Conservation (phyloP, 2,888 invertebrate species). For the Oxycera nigricornis region DNA sequence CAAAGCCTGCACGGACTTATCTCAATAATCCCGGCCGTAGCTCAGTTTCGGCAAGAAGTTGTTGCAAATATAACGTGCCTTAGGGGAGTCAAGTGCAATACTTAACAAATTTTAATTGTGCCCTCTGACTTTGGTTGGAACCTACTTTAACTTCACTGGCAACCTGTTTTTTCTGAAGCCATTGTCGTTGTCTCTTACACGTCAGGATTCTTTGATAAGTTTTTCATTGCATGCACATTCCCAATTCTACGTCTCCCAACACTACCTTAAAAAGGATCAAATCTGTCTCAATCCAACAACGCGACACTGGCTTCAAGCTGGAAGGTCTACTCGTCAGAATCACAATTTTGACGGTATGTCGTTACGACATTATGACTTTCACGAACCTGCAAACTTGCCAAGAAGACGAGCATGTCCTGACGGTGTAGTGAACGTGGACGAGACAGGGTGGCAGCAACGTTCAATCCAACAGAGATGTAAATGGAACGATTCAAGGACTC, state of each 20-base stretch:
- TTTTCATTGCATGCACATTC: background rate
- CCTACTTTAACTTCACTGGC: slow-evolving; percentile 23
- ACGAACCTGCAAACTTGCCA: too few species aligned
- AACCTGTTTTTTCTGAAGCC: slow-evolving; percentile 7
- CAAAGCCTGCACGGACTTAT: background rate
- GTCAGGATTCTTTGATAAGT: background rate
- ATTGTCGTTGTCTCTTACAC: background rate
- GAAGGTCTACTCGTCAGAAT: slow-evolving; percentile 26
- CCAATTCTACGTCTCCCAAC: background rate
- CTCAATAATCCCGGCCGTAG: background rate
- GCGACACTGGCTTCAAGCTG: slow-evolving; percentile 24
- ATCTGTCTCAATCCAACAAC: background rate
- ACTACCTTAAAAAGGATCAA: background rate
- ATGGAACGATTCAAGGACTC: slow-evolving; percentile 14
- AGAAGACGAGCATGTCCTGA: too few species aligned
- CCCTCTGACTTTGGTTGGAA: slow-evolving; percentile 38
- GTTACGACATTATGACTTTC: slow-evolving; percentile 34
- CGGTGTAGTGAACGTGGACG: background rate
- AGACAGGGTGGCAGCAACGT: background rate
- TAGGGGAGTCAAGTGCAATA: slow-evolving; percentile 29
- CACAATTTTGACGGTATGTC: slow-evolving; percentile 38
- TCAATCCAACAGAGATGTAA: slow-evolving; percentile 10
- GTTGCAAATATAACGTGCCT: background rate
- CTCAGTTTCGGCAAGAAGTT: background rate
- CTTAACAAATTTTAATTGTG: slow-evolving; percentile 45